These are phyloP conservation scores for Adoxophyes honmai DNA, from an alignment of 1,140 invertebrate species.

Conservation along the genomic window DNA sequence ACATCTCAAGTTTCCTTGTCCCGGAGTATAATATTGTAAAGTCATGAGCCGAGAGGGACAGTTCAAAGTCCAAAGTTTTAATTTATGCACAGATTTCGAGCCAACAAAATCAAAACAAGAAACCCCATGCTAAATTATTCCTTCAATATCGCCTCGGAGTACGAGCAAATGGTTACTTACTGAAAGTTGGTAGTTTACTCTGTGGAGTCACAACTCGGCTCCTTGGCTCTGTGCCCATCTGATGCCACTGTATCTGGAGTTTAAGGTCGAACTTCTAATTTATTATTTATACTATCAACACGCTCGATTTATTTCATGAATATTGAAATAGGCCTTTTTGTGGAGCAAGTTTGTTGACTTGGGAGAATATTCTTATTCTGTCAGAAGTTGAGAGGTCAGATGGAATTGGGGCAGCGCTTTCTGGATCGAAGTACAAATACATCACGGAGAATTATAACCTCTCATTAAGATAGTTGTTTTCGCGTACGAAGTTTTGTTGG, in stretches of 20 bases:
- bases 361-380: background rate
- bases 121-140: slow-evolving; percentile 5
- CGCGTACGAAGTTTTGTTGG: too few species aligned
- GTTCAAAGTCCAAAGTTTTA: background rate
- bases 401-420: background rate
- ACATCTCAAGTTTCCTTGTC: background rate
- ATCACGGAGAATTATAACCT: too few species aligned
- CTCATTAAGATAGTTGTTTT: too few species aligned
- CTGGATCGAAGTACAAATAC: background rate
- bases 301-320: slow-evolving; percentile 12
- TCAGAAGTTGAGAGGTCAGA: background rate
- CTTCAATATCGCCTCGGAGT: slow-evolving; percentile 8
- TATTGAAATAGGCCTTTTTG: slow-evolving; percentile 6
- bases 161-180: slow-evolving; percentile 12
- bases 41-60: background rate
- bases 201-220: background rate
- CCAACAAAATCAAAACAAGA: slow-evolving; percentile 13
- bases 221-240: slow-evolving; percentile 9
- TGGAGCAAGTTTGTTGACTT: background rate
- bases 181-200: slow-evolving; percentile 8
- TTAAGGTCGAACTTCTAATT: slow-evolving; percentile 7
- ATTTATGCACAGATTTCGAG: slow-evolving; percentile 7
- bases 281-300: slow-evolving; percentile 14
- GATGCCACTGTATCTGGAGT: slow-evolving; percentile 1
- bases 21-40: background rate